These are phyloP conservation scores for Augochlora pura DNA, from an alignment of 1,140 invertebrate species.

Conservation along the genomic window DNA sequence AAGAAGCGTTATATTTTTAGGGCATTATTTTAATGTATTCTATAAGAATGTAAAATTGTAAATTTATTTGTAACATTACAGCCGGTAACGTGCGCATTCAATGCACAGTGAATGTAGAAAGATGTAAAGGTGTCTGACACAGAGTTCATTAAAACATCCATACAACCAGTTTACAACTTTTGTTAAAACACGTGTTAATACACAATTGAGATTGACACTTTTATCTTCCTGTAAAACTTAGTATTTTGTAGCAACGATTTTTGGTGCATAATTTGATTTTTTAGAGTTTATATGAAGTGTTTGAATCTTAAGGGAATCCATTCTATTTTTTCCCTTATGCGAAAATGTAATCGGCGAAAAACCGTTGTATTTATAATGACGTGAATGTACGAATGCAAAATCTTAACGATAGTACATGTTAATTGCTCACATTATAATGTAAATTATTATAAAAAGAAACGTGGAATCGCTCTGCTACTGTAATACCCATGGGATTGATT, in stretches of 20 bases:
- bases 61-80: neutral
- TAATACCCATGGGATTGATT: neutral
- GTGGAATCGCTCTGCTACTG: neutral
- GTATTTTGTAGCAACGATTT: neutral
- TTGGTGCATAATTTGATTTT: neutral
- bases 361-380: neutral
- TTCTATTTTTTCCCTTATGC: neutral
- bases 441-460: slow-evolving; percentile 13
- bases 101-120: neutral
- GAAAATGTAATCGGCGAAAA: neutral
- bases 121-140: neutral
- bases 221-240: neutral
- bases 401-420: neutral
- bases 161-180: neutral
- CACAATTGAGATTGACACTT: neutral
- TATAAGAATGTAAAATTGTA: neutral
- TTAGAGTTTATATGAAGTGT: neutral
- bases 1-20: slow-evolving; percentile 15
- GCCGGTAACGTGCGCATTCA: neutral
- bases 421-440: neutral
- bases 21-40: neutral
- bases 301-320: slow-evolving; percentile 30
- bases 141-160: slow-evolving; percentile 4
- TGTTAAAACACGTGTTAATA: neutral
- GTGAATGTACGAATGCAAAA: neutral